Base-by-base conservation (phyloP, 2,113 vertebrate species). In the Fulica atra region DNA sequence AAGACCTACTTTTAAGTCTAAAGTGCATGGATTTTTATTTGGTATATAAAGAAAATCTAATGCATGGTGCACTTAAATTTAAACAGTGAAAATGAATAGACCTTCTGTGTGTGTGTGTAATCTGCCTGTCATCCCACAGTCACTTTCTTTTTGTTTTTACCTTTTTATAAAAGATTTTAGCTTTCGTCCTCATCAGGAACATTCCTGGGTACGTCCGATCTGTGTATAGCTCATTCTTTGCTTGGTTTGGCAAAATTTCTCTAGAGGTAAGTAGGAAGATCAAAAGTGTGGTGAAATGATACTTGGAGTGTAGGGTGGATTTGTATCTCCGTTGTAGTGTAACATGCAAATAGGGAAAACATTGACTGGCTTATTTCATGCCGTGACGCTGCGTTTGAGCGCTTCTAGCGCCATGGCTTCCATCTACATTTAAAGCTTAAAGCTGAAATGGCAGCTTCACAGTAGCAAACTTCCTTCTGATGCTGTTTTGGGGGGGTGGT, bases 221-320 rank as follows among this genome's bases (percentile, higher is more conserved):
- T 46, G 88, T 99, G 51, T 99, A 99, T 21, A 99, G 99, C 97
- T 99, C 99, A 0, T 99, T 99, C 97, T 99, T 99, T 70, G 99
- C 99, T 35, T 99, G 99, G 99, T 99, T 99, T 83, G 99, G 99
- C 93, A 99, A 98, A 98, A 99, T 99, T 92, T 99, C 99, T 60
- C 96, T 99, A 80, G 99, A 99, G 98, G 99, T 99, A 95, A 98
- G 98, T 95, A 35, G 33, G 40, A 51, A n/a, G 26, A n/a, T 70
- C 19, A 17, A 42, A 68, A 53, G n/a, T 53, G 44, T 11, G 36
- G 25, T 35, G 31, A 54, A 51, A 3, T 66, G 68, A 57, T 86
- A 77, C 35, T 60, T 28, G 23, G 20, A 29, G 28, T 61, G 7
- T 48, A 8, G 66, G 35, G 29, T 65, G 38, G 14, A 15, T 16